Percentiles rank a stretch among this genome's conserved stretches.
phyloP scores from a whole-genome alignment of 2,797 vertebrate species.

The Alcedo atthis region DNA sequence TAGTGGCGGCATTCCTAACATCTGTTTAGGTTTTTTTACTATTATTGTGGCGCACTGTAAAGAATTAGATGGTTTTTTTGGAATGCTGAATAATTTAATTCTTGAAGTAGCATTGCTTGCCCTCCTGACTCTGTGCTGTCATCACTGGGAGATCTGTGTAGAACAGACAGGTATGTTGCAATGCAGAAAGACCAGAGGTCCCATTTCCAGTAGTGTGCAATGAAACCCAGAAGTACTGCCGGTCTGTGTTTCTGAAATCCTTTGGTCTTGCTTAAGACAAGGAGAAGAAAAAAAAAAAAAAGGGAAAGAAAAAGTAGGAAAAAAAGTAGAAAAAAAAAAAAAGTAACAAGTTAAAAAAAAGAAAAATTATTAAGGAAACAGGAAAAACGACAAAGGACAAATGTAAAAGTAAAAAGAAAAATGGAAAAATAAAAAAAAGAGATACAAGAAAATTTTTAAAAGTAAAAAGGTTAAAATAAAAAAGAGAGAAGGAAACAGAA shows the following conservation, averaged over 20 bases:
- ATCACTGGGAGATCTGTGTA: background rate
- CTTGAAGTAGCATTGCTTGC: background rate
- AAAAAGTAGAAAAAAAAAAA: accelerated
- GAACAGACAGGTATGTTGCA: background rate
- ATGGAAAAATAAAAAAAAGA: background rate
- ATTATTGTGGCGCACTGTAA: background rate
- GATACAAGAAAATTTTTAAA: too few species aligned
- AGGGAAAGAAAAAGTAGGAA: accelerated
- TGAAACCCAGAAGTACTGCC: background rate
- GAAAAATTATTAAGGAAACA: background rate
- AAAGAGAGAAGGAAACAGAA: background rate
- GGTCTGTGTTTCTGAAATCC: background rate
- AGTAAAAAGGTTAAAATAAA: too few species aligned
- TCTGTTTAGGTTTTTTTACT: background rate
- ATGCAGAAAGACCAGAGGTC: background rate
- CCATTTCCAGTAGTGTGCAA: background rate
- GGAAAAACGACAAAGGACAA: accelerated
- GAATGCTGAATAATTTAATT: background rate
- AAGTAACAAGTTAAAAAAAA: background rate
- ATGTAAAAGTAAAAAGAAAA: accelerated
- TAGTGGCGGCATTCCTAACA: background rate
- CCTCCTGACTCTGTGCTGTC: background rate
- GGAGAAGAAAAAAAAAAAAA: accelerated
- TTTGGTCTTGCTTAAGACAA: background rate
- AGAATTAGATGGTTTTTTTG: background rate